Evolutionary conservation across 2,888 invertebrate species (phyloP).

Genomic region (Drosophila fungiperda): DNA sequence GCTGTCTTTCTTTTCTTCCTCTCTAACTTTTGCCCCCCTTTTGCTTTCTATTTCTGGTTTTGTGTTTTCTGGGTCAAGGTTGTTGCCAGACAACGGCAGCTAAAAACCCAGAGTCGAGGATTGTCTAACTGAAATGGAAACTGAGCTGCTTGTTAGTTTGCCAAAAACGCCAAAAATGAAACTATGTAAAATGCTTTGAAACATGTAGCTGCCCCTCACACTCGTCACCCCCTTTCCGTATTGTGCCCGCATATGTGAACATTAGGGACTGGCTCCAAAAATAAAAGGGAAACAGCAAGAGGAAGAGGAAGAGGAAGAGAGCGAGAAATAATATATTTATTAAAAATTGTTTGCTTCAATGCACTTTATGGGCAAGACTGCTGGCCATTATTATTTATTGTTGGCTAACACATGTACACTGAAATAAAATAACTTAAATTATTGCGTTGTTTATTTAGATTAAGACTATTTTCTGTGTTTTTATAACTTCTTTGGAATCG

Average conservation of each 20-base stretch:
- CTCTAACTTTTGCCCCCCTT: neutral
- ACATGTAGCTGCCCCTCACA: constrained; percentile 12
- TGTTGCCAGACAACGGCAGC: constrained; percentile 12
- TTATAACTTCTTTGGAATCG: fast-evolving
- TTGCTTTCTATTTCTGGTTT: constrained; percentile 1
- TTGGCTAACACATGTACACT: constrained; percentile 16
- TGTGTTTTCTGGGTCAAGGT: constrained; percentile 61
- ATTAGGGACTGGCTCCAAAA: constrained; percentile 36
- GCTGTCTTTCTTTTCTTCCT: neutral
- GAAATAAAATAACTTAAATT: neutral
- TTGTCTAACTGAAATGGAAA: constrained; percentile 39
- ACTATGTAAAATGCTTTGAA: constrained; percentile 51
- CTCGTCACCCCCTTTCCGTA: neutral
- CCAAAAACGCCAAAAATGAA: constrained; percentile 50
- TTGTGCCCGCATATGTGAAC: constrained; percentile 21
- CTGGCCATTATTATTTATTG: constrained; percentile 62
- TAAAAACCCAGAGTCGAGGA: constrained; percentile 1
- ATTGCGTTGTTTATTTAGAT: neutral
- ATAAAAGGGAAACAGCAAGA: neutral
- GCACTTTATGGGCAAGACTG: constrained; percentile 41
- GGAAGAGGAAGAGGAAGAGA: neutral
- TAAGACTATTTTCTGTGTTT: neutral
- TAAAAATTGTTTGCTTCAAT: constrained; percentile 68
- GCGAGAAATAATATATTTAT: constrained; percentile 71
- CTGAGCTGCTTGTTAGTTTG: constrained; percentile 20